Evolutionary conservation across 35 echinoderm and acorn worm species (phyloP), one percentile per base, ranked within the genome.

Genomic region (Amphiura filiformis): DNA sequence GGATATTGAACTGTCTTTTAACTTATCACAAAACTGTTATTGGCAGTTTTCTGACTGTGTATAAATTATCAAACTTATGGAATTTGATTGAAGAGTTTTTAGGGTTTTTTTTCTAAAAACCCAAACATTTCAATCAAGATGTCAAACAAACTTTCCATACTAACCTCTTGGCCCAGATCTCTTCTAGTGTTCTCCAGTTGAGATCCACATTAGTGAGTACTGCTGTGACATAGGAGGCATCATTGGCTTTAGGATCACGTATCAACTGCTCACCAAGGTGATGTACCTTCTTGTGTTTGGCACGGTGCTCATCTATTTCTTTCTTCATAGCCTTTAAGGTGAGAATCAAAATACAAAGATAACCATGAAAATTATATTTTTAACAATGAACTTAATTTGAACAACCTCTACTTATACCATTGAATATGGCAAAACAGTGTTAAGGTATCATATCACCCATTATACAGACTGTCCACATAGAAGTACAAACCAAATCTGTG

Each of bases 151-250:
- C 15, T 23, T 80, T 4, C 31, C 75, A 7, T 38, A 85, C 84
- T 39, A 79, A 99, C 96, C 96, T 94, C 90, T 94, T 99, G 41
- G 86, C 87, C 0, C 92, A 90, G 39, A 94, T 77, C 31, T 99
- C 96, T 79, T 99, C 96, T 17, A 99, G 90, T 17, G 88, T 87
- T 39, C 90, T 86, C 96, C 96, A 99, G 84, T 99, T 99, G 70
- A 79, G 82, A 42, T 99, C 96, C 9, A 95, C 86, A 76, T 99
- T 99, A 28, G 90, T 90, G 57, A 99, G 87, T 39, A 99, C 93
- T 39, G 90, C 93, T 0, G 93, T 92, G 34, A 99, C 87, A 38
- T 94, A 92, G 56, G 96, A 99, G 0, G 96, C 88, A 80, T 99
- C 93, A 28, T 65, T 92, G 44, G 96, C 96, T 47, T 99, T 94